A percentile compares a stretch with the other conserved stretches of the same genome.
Conservation (phyloP, 2,797 vertebrate genomes). For the Danio aesculapii region DNA sequence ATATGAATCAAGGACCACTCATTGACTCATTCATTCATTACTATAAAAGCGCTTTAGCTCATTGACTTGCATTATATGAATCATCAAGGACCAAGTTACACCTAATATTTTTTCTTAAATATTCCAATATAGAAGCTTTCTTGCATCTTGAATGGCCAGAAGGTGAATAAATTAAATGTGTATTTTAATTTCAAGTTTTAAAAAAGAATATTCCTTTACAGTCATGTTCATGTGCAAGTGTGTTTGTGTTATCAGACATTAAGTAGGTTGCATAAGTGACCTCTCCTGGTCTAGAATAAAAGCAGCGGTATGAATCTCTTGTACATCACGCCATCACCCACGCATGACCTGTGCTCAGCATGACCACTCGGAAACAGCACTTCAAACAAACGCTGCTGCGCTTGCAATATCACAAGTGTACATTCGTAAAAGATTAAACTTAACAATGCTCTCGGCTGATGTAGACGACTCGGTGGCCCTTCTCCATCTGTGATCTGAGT, state of each 20-base stretch:
- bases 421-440: slow-evolving; percentile 29
- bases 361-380: background rate
- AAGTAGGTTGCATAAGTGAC: slow-evolving; percentile 50
- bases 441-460: slow-evolving; percentile 23
- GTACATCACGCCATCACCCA: slow-evolving; percentile 45
- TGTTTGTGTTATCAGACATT: slow-evolving; percentile 36
- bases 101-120: no score
- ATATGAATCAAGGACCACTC: no score
- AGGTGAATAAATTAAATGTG: no score
- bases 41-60: no score
- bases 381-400: slow-evolving; percentile 39
- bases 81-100: no score
- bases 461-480: slow-evolving; percentile 9
- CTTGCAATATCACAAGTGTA: slow-evolving; percentile 27
- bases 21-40: no score
- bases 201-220: background rate
- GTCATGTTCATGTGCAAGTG: slow-evolving; percentile 5
- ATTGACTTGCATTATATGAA: no score
- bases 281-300: slow-evolving; percentile 50
- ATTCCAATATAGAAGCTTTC: no score
- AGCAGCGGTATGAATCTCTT: slow-evolving; percentile 20
- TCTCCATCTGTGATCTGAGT: slow-evolving; percentile 32
- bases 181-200: no score
- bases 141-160: no score
- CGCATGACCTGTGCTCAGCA: slow-evolving; percentile 40